A percentile compares a stretch with the other conserved stretches of the same genome.
These are phyloP conservation scores for Illadopsis cleaveri DNA, from an alignment of 2,113 vertebrate genomes.

Conservation along the genomic window DNA sequence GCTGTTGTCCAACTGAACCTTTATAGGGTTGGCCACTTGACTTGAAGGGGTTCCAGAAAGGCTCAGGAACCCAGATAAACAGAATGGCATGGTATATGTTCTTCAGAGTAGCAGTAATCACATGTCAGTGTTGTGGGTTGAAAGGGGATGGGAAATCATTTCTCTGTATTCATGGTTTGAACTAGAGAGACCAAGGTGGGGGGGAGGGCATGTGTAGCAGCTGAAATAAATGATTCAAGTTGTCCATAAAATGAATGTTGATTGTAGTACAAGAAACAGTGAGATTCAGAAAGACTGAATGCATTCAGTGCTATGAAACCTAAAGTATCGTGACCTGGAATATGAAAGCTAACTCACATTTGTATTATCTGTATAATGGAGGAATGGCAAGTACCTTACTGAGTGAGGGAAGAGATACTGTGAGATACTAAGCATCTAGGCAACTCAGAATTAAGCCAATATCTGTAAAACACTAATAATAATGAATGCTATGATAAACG, in stretches of 20 bases:
- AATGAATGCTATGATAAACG: not conserved
- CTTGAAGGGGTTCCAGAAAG: not conserved
- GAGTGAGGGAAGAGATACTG: not conserved
- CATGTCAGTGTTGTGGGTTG: not conserved
- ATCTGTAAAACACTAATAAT: not conserved
- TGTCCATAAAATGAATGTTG: not conserved
- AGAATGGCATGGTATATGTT: not conserved
- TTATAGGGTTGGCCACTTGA: not conserved
- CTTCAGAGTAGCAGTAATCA: not conserved
- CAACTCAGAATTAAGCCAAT: not conserved
- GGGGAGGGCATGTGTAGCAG: too few species aligned
- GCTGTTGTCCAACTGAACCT: not conserved
- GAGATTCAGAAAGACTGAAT: not conserved
- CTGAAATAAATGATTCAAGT: not conserved
- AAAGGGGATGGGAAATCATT: not conserved
- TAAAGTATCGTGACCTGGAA: not conserved
- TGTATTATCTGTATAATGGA: not conserved
- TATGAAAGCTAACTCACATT: not conserved
- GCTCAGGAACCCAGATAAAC: not conserved
- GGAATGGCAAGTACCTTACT: not conserved
- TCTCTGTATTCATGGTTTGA: not conserved
- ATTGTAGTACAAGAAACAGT: not conserved
- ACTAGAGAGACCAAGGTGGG: fast-evolving
- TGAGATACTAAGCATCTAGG: not conserved
- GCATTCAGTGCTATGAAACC: not conserved